Conservation (phyloP, 2,888 invertebrate genomes). For the Sinodicranocentrus sp. region DNA sequence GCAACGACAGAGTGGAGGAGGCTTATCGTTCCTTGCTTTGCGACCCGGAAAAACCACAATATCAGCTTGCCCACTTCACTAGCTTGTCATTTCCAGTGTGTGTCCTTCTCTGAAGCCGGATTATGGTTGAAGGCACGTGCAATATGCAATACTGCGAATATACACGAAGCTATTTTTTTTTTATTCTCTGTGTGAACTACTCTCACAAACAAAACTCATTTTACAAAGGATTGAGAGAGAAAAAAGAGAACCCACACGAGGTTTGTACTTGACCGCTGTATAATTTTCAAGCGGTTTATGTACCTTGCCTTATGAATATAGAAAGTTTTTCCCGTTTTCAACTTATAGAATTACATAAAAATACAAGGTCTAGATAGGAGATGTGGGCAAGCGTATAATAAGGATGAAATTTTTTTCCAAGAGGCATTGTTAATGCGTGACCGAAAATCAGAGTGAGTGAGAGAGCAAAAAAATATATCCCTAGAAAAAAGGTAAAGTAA, state of each 20-base stretch:
- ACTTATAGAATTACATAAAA: not conserved
- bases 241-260: constrained; percentile 6
- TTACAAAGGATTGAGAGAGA: not conserved
- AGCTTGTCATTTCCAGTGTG: constrained; percentile 62
- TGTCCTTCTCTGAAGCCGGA: constrained; percentile 29
- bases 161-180: too few species aligned
- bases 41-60: constrained; percentile 63
- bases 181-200: too few species aligned
- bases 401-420: constrained; percentile 11
- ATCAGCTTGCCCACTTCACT: constrained; percentile 55
- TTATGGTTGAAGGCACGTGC: constrained; percentile 38
- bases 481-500: constrained; percentile 4
- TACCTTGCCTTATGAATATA: not conserved
- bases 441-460: constrained; percentile 35
- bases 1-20: constrained; percentile 18
- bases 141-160: constrained; percentile 26
- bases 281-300: constrained; percentile 9
- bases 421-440: constrained; percentile 45
- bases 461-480: not conserved
- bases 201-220: not conserved
- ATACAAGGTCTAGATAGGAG: too few species aligned
- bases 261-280: constrained; percentile 13
- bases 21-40: constrained; percentile 24
- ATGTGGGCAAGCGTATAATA: not conserved
- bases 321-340: not conserved